Evolutionary conservation across 2,797 vertebrate genomes (phyloP).

Genomic region (Danio jaintianensis): DNA sequence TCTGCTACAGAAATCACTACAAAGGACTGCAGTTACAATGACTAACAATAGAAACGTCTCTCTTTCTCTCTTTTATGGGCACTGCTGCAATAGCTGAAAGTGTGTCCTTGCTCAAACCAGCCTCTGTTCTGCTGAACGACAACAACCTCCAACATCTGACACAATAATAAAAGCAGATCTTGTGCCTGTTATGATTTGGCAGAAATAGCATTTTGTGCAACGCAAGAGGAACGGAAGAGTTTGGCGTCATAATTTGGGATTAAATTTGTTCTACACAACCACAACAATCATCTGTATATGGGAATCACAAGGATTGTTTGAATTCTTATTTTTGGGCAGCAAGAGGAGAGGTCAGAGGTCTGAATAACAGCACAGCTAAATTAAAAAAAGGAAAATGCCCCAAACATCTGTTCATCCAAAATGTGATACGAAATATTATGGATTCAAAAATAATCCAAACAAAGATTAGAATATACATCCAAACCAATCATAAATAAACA

Average conservation of each 20-base stretch:
- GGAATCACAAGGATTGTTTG: constrained; percentile 27
- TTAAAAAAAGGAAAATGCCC: constrained; percentile 7
- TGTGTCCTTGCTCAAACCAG: constrained; percentile 45
- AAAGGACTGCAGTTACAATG: constrained; percentile 31
- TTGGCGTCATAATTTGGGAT: not conserved
- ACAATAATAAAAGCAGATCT: not conserved
- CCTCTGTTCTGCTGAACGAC: constrained; percentile 40
- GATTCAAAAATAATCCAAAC: constrained; percentile 4
- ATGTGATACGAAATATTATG: constrained; percentile 11
- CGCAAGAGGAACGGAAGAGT: constrained; percentile 1
- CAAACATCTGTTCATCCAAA: not conserved
- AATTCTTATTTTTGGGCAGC: constrained; percentile 10
- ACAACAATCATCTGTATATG: not conserved
- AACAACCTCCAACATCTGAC: constrained; percentile 33
- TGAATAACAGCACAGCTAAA: constrained; percentile 14
- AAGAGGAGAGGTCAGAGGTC: constrained; percentile 19
- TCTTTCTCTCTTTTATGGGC: constrained; percentile 3
- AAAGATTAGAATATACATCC: not conserved
- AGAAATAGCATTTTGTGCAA: not conserved
- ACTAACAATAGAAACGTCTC: constrained; percentile 38
- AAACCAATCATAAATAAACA: not conserved
- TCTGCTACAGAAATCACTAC: constrained; percentile 20
- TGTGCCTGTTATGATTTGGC: not conserved
- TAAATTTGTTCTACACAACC: constrained; percentile 9
- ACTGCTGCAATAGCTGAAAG: constrained; percentile 42